Conservation (phyloP, 2,888 invertebrate species). For the Hirtodrosophila histrioides region DNA sequence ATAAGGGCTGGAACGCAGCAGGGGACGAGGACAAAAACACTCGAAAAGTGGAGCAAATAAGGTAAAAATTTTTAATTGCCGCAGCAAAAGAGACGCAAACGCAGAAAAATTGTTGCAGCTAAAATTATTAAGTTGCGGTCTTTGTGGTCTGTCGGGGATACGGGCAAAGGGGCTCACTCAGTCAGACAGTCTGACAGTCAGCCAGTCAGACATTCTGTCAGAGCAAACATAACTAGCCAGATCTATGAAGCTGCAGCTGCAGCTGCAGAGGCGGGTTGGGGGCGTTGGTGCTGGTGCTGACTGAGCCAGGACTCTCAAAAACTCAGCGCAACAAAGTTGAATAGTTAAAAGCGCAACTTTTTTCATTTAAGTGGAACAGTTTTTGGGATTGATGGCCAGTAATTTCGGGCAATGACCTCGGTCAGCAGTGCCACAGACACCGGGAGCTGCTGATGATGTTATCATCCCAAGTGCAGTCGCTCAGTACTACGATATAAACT, state of each 20-base stretch:
- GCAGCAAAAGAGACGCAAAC: slow-evolving; percentile 47
- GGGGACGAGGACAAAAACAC: slow-evolving; percentile 14
- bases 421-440: slow-evolving; percentile 1
- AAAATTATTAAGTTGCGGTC: slow-evolving; percentile 72
- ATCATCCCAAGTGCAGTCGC: slow-evolving; percentile 3
- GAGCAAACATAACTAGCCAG: slow-evolving; percentile 11
- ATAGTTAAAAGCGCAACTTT: slow-evolving; percentile 58
- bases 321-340: slow-evolving; percentile 61
- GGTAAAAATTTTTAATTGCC: slow-evolving; percentile 77
- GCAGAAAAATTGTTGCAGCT: slow-evolving; percentile 43
- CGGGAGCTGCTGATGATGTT: slow-evolving; percentile 4
- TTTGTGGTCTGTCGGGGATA: slow-evolving; percentile 35
- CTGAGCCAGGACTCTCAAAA: slow-evolving; percentile 8
- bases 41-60: slow-evolving; percentile 73
- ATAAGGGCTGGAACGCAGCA: slow-evolving; percentile 25
- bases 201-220: slow-evolving; percentile 22
- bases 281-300: not conserved
- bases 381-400: slow-evolving; percentile 39
- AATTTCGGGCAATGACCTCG: slow-evolving; percentile 47
- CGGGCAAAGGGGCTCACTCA: slow-evolving; percentile 13
- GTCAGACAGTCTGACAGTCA: slow-evolving; percentile 40
- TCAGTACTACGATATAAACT: not conserved
- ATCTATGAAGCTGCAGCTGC: not conserved
- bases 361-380: slow-evolving; percentile 54
- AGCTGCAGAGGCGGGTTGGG: not conserved